Evolutionary conservation across 2,888 invertebrate species (phyloP), one percentile per base, ranked within the genome.

Genomic region (Scaptomyza polygonia): DNA sequence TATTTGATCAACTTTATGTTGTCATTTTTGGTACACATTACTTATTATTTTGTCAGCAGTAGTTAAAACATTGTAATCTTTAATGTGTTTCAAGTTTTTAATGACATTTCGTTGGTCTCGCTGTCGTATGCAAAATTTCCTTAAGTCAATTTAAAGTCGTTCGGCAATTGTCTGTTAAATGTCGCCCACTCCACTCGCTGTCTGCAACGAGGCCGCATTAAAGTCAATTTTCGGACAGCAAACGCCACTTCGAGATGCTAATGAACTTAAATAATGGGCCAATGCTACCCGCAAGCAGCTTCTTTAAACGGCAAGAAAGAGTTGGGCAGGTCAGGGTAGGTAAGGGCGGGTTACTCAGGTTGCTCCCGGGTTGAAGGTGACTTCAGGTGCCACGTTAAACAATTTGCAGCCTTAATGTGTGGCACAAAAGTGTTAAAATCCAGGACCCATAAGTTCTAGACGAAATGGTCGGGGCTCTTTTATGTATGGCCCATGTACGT

Each of bases 391-490:
- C 84, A 84, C 87, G 81, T 86, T 82, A 72, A 82, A 82, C 87
- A 82, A 84, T 84, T 86, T 82, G 78, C 82, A 67, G 76, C 68
- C 85, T 81, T 84, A 82, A 82, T 86, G 87, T 81, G 87, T 81
- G 87, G 77, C 87, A 80, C 72, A 77, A 78, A 82, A 86, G 82
- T 86, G 82, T 81, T 86, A 86, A 86, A 72, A 85, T 82, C 87
- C 79, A 69, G 76, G 78, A 64, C 66, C 72, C 85, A 86, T 84
- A 86, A 82, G 75, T 86, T 72, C 34, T 67, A 67, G 63, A 40
- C 74, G 42, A 80, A 82, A 84, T 77, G 81, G 77, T 62, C 54
- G 51, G 52, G 55, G 55, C 52, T 59, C 59, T 54, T 81, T 82
- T 71, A 82, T 82, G 72, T 86, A 86, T 84, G 87, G 72, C 58